These are phyloP conservation scores for Drosophila simulans DNA, from an alignment of 1,140 invertebrate species.

Conservation along the genomic window DNA sequence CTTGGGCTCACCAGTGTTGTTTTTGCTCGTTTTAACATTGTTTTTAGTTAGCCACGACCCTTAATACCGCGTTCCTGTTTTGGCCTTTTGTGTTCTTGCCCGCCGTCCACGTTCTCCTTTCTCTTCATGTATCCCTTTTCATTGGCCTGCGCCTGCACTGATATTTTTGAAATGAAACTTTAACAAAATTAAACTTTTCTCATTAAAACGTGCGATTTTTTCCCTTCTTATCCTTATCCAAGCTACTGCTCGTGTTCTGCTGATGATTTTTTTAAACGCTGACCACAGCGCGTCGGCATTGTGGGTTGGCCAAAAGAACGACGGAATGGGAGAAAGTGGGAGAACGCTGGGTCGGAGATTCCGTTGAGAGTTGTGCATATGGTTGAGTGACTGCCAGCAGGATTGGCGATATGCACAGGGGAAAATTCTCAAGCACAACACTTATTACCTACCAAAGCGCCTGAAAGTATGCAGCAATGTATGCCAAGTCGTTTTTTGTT, in stretches of 20 bases:
- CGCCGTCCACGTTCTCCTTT: not conserved
- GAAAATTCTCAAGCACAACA: not conserved
- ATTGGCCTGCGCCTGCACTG: conserved; percentile 52
- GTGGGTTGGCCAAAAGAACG: conserved; percentile 27
- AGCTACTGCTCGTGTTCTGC: conserved; percentile 27
- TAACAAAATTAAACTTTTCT: conserved; percentile 85
- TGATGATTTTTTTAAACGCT: conserved; percentile 61
- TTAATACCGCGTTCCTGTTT: conserved; percentile 31
- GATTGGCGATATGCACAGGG: conserved; percentile 7
- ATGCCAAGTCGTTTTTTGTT: no score
- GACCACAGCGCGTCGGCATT: conserved; percentile 74
- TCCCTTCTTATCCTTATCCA: conserved; percentile 25
- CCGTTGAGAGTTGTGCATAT: conserved; percentile 68
- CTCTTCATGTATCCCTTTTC: conserved; percentile 1
- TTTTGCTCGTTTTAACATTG: conserved; percentile 70
- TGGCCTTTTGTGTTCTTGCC: conserved; percentile 9
- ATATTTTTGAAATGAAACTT: conserved; percentile 84
- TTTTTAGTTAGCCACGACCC: conserved; percentile 59
- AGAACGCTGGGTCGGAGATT: conserved; percentile 52
- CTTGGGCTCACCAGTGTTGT: conserved; percentile 37
- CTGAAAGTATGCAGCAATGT: not conserved
- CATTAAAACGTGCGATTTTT: conserved; percentile 84
- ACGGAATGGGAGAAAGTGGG: conserved; percentile 1
- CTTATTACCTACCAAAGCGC: not conserved
- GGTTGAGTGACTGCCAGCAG: conserved; percentile 49